Evolutionary conservation across 1,140 invertebrate genomes (phyloP), one percentile per base, ranked within the genome.

Genomic region (Saxidomus purpurata): DNA sequence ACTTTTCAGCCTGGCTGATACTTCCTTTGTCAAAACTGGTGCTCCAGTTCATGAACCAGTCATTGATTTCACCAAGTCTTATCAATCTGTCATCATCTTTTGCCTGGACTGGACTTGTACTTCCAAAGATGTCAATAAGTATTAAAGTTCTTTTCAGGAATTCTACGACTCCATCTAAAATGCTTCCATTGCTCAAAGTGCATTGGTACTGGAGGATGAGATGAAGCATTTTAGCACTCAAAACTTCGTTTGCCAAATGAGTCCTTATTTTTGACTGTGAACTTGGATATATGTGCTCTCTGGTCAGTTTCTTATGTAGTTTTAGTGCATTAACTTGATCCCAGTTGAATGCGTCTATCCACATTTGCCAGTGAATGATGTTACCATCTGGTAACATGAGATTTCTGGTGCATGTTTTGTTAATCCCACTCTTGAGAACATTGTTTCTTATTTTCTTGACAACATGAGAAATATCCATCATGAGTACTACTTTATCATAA

Each of bases 371-470:
- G 1, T 38, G 38, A n/a, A 86, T 76, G 6, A n/a, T 40, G 38
- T 71, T 22, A n/a, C 28, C 19, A 38, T 36, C 38, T 28, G 40
- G 31, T 1, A 74, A n/a, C 55, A 31, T 76, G n/a, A 85, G 36
- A 34, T 11, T 31, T 63, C 40, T 85, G 40, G 67, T 85, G 40
- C 34, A 71, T n/a, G 9, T n/a, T 69, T 69, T 34, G 11, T 4
- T 17, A 0, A 71, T 0, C 13, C 38, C 67, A 71, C 40, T 71
- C 49, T 85, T 85, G 2, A 67, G 13, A 28, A 87, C 59, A 43
- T 90, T 87, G 36, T 90, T 90, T 63, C 84, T 52, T 11, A 90
- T 86, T 77, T 87, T 90, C 47, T 90, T 90, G 8, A 87, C 52
- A 2, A 74, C 38, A 77, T 90, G 89, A 13, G 83, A 87, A 63